Conservation (phyloP, 2,888 invertebrate genomes). For the Apoderus coryli region DNA sequence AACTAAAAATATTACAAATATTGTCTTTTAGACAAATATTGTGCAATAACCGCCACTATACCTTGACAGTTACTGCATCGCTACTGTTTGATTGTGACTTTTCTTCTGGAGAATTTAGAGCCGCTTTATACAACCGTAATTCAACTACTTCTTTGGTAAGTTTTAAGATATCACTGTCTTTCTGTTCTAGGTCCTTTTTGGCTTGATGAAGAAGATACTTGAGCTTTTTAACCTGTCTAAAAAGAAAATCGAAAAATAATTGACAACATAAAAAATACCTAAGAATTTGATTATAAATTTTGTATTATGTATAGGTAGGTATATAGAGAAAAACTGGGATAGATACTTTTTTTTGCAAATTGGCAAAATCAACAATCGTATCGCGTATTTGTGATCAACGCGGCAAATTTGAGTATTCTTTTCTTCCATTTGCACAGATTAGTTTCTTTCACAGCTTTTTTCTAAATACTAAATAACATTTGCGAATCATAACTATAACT, state of each 20-base stretch:
- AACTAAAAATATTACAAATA: neutral
- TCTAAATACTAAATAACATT: too few relatives aligned
- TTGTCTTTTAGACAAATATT: neutral
- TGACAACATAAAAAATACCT: too few relatives aligned
- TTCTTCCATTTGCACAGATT: too few relatives aligned
- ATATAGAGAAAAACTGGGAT: neutral
- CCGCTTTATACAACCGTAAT: slow-evolving; percentile 63
- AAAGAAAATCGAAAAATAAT: too few relatives aligned
- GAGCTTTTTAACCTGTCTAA: slow-evolving; percentile 56
- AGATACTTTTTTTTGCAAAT: too few relatives aligned
- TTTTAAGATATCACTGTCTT: slow-evolving; percentile 66
- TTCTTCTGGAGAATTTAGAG: slow-evolving; percentile 64
- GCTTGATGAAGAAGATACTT: slow-evolving; percentile 58
- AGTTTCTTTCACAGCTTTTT: too few relatives aligned
- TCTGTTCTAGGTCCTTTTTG: slow-evolving; percentile 61
- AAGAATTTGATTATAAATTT: slow-evolving; percentile 1
- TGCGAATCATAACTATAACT: too few relatives aligned
- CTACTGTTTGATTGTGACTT: slow-evolving; percentile 48
- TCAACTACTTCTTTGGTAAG: slow-evolving; percentile 55
- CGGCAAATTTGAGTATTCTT: too few relatives aligned
- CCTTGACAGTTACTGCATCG: slow-evolving; percentile 42
- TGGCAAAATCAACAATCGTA: too few relatives aligned
- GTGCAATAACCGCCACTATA: too few relatives aligned
- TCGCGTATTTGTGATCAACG: too few relatives aligned
- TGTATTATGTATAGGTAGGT: neutral